Base-by-base conservation (phyloP, 2,888 invertebrate genomes). In the Trilocha varians region DNA sequence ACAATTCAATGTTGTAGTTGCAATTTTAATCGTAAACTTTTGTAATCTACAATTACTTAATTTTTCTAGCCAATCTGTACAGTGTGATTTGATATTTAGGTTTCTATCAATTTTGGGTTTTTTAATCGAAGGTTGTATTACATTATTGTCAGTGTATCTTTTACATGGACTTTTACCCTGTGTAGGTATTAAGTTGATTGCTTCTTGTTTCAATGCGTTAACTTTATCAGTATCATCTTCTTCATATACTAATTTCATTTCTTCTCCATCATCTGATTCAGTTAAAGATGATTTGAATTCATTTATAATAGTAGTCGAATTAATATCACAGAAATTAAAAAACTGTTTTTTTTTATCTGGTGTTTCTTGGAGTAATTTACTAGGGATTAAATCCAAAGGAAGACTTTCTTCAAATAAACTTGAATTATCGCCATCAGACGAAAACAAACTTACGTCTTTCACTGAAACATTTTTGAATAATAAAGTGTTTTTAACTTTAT, bases 341-440 rank as follows among this genome's bases (percentile, higher is more conserved):
- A 25, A 34, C 34, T 16, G 36, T 15, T n/a, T 4, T 16, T 4
- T 13, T 2, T 16, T 36, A 16, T 13, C 5, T 4, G 14, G n/a
- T n/a, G 9, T 16, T 32, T 17, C 79, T 38, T 87, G 80, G 13
- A 87, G 59, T 18, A 86, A 62, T 46, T 85, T 78, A 52, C 78
- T 83, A 11, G 87, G 65, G 57, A 88, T 78, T 35, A 78, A 70
- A 50, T 89, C 87, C 35, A 88, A 51, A 18, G 84, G 78, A 32
- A 89, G 68, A 55, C 88, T 90, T 38, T 89, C 89, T 50, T 87
- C 88, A 59, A 90, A 90, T 37, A 89, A 59, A 64, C 82, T 87
- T 2, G 87, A 87, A 67, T 84, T 87, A 40, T 83, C 79, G 32
- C 76, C 80, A 38, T 86, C 85, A 4, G 77, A 77, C 32, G 83